Evolutionary conservation across 1,140 invertebrate species (phyloP).

Genomic region (Bombus pascuorum): DNA sequence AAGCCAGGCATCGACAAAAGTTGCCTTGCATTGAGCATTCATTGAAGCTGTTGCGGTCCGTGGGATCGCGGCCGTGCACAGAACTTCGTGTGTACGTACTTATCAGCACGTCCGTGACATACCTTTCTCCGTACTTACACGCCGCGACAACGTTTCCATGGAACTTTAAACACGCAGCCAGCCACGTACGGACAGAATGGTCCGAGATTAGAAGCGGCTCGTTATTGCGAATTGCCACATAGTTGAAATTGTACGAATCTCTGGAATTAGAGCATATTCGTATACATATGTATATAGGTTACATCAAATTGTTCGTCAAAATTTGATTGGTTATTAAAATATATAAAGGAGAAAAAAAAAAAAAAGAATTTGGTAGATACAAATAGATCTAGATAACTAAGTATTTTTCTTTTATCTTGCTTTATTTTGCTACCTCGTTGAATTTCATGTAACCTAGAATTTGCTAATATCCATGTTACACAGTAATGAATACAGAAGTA

Average conservation of each 20-base stretch:
- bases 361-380: too few species aligned
- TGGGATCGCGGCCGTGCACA: background rate
- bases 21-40: conserved; percentile 10
- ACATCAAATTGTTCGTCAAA: too few species aligned
- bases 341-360: too few species aligned
- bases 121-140: conserved; percentile 47
- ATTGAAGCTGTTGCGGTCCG: conserved; percentile 11
- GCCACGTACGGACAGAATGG: conserved; percentile 47
- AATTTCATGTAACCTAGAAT: too few species aligned
- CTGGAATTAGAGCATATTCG: conserved; percentile 17
- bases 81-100: conserved; percentile 26
- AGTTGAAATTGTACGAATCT: conserved; percentile 58
- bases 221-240: conserved; percentile 62
- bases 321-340: too few species aligned
- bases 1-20: background rate
- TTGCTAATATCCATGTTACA: too few species aligned
- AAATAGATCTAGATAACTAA: too few species aligned
- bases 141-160: conserved; percentile 28
- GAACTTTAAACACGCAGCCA: conserved; percentile 55
- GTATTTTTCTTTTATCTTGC: too few species aligned
- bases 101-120: conserved; percentile 49
- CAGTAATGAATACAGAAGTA: too few species aligned
- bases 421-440: too few species aligned
- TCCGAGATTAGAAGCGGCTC: conserved; percentile 61
- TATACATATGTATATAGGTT: background rate